Evolutionary conservation across 2,888 invertebrate genomes (phyloP).

Genomic region (Caenorhabditis drosophilae): DNA sequence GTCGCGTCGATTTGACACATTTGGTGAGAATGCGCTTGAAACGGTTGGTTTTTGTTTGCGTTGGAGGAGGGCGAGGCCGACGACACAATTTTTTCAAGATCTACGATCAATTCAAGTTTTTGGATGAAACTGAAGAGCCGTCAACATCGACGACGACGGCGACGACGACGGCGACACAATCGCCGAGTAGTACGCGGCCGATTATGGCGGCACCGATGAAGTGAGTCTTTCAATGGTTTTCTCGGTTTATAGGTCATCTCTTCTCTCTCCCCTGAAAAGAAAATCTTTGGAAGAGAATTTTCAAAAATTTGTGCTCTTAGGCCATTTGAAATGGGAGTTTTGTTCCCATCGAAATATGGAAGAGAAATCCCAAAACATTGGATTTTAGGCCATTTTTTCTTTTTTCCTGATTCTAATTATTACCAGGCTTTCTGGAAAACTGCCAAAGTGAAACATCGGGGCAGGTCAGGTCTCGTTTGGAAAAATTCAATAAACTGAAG

Average conservation of each 20-base stretch:
- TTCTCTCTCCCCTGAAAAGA: too few relatives aligned
- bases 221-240: too few relatives aligned
- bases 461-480: too few relatives aligned
- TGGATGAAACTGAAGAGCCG: slow-evolving; percentile 43
- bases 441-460: too few relatives aligned
- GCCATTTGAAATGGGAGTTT: too few relatives aligned
- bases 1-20: slow-evolving; percentile 38
- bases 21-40: slow-evolving; percentile 49
- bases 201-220: slow-evolving; percentile 17
- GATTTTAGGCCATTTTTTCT: neutral
- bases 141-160: slow-evolving; percentile 34
- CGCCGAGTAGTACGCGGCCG: slow-evolving; percentile 25
- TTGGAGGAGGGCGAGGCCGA: neutral
- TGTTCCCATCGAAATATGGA: neutral
- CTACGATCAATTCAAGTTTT: slow-evolving; percentile 49
- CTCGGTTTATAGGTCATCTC: too few relatives aligned
- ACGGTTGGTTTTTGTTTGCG: slow-evolving; percentile 26
- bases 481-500: too few relatives aligned
- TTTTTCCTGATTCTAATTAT: too few relatives aligned
- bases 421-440: too few relatives aligned
- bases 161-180: slow-evolving; percentile 27
- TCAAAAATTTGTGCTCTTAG: too few relatives aligned
- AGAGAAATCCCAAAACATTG: slow-evolving; percentile 2
- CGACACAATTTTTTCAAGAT: slow-evolving; percentile 29
- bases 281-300: too few relatives aligned